A percentile compares a stretch with the other conserved stretches of the same genome.
Conservation (phyloP, 2,888 invertebrate species). For the Spodoptera littoralis region DNA sequence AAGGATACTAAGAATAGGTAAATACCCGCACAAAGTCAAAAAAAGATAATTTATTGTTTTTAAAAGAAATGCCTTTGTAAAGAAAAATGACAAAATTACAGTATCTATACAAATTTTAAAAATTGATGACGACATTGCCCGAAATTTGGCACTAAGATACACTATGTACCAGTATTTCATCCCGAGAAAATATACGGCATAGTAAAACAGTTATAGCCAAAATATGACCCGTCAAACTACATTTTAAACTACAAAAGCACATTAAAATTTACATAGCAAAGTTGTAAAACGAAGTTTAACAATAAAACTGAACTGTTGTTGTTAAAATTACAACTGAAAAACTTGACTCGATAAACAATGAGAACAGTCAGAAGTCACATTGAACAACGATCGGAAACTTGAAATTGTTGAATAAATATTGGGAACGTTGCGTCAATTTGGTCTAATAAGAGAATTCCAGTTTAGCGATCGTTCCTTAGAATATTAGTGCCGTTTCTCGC, state of each 20-base stretch:
- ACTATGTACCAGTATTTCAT: too few species aligned
- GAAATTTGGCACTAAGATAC: too few species aligned
- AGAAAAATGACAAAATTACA: too few species aligned
- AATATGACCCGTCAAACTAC: slow-evolving; percentile 10
- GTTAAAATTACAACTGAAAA: slow-evolving; percentile 62
- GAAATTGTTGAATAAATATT: slow-evolving; percentile 39
- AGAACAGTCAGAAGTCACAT: slow-evolving; percentile 65
- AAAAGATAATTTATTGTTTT: too few species aligned
- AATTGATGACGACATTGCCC: too few species aligned
- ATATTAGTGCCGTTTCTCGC: background rate
- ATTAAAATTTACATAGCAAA: slow-evolving; percentile 40
- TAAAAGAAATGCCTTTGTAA: too few species aligned
- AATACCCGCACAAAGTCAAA: too few species aligned
- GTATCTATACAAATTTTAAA: too few species aligned
- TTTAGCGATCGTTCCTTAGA: background rate
- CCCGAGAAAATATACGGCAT: too few species aligned
- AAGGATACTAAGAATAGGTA: too few species aligned
- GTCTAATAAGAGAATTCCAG: background rate
- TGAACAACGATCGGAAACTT: slow-evolving; percentile 71
- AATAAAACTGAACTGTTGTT: slow-evolving; percentile 30
- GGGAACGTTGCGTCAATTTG: background rate
- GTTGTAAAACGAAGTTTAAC: slow-evolving; percentile 44
- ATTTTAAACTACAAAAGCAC: slow-evolving; percentile 32
- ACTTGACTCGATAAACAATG: slow-evolving; percentile 60
- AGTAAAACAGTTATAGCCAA: slow-evolving; percentile 1